Evolutionary conservation across 2,113 vertebrate species (phyloP), one percentile per base, ranked within the genome.

Genomic region (Apeltes quadracus): DNA sequence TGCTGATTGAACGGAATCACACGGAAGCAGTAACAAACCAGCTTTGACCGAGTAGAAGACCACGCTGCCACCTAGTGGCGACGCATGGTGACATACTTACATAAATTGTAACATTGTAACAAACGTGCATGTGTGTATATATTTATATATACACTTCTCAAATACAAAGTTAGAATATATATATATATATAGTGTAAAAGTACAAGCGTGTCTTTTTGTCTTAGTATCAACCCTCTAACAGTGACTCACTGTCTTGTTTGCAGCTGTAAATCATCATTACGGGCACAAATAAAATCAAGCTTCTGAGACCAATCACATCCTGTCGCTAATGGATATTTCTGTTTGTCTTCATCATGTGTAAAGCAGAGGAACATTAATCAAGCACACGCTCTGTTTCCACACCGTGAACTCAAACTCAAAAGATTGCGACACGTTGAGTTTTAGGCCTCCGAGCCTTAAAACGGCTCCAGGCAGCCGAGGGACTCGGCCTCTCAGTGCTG

Each of bases 41-140:
- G 8, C 29, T 27, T 20, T 38, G 29, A 41, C 12, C 14, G 34
- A 71, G n/a, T 22, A 14, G 39, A 74, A 44, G 59, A 20, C 34
- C 53, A 77, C 53, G 56, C 73, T 80, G 75, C 84, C 85, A 83
- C 46, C 90, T 72, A 51, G 75, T 75, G 87, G 6, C 22, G 5
- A 0, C 25, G 15, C 0, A 1, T 7, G 14, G 0, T 11, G 11
- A n/a, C n/a, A n/a, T n/a, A n/a, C n/a, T n/a, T n/a, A n/a, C n/a
- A n/a, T n/a, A n/a, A n/a, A n/a, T n/a, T n/a, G n/a, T n/a, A n/a
- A n/a, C n/a, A n/a, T n/a, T n/a, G n/a, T n/a, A n/a, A n/a, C n/a
- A n/a, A n/a, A n/a, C n/a, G n/a, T n/a, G n/a, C n/a, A n/a, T n/a
- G n/a, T n/a, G n/a, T n/a, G n/a, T n/a, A n/a, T n/a, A n/a, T n/a